A percentile compares a stretch with the other conserved stretches of the same genome.
phyloP scores from a whole-genome alignment of 2,797 vertebrate genomes.

The Aotus griseimembra region DNA sequence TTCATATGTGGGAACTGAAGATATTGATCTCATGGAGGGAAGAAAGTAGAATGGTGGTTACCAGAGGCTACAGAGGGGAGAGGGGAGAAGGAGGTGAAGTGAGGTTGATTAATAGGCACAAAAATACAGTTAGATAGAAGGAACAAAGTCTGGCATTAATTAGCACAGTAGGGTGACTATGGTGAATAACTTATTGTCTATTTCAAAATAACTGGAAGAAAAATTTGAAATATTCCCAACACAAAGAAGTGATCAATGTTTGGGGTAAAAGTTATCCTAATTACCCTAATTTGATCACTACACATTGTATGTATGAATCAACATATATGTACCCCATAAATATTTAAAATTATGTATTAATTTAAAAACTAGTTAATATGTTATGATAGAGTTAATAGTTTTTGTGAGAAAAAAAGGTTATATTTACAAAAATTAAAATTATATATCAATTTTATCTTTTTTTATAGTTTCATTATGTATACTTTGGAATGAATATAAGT shows the following conservation, averaged over 20 bases:
- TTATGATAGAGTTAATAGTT: not conserved
- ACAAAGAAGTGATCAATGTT: not conserved
- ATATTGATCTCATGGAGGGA: not conserved
- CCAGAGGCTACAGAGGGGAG: not conserved
- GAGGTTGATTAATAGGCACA: not conserved
- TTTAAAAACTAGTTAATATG: not conserved
- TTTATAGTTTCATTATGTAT: not conserved
- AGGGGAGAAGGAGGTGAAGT: not conserved
- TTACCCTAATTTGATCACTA: not conserved
- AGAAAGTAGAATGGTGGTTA: not conserved
- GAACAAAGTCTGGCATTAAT: not conserved
- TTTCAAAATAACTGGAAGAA: not conserved
- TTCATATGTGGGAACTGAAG: not conserved
- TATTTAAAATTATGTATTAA: not conserved
- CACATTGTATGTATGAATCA: not conserved
- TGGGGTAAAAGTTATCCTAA: not conserved
- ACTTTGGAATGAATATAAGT: not conserved
- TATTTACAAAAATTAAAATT: not conserved
- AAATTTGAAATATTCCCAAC: not conserved
- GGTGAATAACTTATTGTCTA: not conserved
- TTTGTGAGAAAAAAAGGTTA: not conserved
- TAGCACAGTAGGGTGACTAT: not conserved
- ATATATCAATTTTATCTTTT: not conserved
- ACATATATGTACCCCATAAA: not conserved
- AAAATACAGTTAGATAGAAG: not conserved